A percentile compares a stretch with the other conserved stretches of the same genome.
These are phyloP conservation scores for Zaprionus africanus DNA, from an alignment of 1,140 invertebrate species.

Conservation along the genomic window DNA sequence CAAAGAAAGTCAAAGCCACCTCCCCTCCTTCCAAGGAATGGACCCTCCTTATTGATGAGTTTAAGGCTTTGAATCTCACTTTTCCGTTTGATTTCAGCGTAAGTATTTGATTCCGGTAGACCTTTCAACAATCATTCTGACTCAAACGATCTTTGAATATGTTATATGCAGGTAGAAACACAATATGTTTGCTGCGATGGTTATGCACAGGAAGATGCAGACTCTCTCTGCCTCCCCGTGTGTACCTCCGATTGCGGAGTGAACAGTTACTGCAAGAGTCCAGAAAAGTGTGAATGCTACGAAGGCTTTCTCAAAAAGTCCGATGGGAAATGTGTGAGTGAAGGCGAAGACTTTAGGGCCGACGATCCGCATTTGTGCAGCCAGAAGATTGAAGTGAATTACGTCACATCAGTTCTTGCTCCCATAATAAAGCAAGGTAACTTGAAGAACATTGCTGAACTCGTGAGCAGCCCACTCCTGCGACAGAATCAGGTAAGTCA, in stretches of 20 bases:
- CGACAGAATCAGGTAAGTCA: neutral
- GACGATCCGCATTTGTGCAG: conserved; percentile 21
- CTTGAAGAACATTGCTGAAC: neutral
- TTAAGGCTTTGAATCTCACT: neutral
- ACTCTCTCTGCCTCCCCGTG: conserved; percentile 48
- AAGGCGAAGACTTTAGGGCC: neutral
- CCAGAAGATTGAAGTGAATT: neutral
- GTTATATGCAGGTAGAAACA: neutral
- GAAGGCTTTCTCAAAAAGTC: conserved; percentile 48
- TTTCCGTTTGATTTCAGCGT: conserved; percentile 7
- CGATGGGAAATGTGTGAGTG: neutral
- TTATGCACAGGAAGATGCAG: conserved; percentile 81
- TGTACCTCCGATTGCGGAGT: conserved; percentile 47
- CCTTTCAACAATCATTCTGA: neutral
- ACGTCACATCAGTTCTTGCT: neutral
- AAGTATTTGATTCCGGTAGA: neutral
- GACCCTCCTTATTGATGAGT: neutral
- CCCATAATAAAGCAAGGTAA: neutral
- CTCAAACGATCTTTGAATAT: neutral
- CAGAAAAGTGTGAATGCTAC: conserved; percentile 70
- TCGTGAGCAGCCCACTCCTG: neutral
- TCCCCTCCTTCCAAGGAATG: neutral
- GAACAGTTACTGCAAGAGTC: conserved; percentile 47
- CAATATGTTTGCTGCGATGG: conserved; percentile 85
- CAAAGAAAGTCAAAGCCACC: neutral